phyloP scores from a whole-genome alignment of 2,113 vertebrate genomes.

The Verasper variegatus region DNA sequence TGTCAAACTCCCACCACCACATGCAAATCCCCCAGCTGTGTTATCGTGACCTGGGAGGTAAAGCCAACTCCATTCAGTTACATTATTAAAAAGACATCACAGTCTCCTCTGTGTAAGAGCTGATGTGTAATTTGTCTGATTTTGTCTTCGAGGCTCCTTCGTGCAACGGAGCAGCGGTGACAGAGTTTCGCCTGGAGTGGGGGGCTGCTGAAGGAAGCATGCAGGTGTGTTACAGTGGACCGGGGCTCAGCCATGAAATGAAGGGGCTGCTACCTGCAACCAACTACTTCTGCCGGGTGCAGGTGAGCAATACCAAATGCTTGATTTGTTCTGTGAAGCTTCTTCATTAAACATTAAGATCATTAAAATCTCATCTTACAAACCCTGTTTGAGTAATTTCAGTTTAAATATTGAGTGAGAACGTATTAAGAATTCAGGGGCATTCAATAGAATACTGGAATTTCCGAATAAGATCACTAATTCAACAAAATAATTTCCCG shows the following conservation, averaged over 20 bases:
- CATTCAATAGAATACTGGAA: background rate
- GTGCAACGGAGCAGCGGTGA: constrained; percentile 90
- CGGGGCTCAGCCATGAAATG: constrained; percentile 88
- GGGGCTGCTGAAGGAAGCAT: constrained; percentile 93
- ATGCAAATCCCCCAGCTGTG: constrained; percentile 92
- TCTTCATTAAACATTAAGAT: background rate
- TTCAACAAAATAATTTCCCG: too few species aligned
- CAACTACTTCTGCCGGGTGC: constrained; percentile 93
- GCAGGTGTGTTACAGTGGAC: constrained; percentile 91
- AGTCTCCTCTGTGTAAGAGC: background rate
- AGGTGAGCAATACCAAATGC: constrained; percentile 81
- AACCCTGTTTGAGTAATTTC: background rate
- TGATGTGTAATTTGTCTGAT: background rate
- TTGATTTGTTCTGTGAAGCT: background rate
- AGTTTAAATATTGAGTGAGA: background rate
- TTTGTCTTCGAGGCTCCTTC: constrained; percentile 82
- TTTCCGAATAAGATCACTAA: background rate
- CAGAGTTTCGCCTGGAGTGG: constrained; percentile 94
- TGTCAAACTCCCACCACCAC: constrained; percentile 88
- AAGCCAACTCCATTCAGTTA: constrained; percentile 32
- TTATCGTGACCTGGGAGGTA: constrained; percentile 95
- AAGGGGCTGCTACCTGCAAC: constrained; percentile 94
- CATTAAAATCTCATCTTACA: background rate
- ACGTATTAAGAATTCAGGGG: too few species aligned
- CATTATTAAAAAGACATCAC: background rate